Conservation (phyloP, 1,140 invertebrate genomes). For the Hyles euphorbiae region DNA sequence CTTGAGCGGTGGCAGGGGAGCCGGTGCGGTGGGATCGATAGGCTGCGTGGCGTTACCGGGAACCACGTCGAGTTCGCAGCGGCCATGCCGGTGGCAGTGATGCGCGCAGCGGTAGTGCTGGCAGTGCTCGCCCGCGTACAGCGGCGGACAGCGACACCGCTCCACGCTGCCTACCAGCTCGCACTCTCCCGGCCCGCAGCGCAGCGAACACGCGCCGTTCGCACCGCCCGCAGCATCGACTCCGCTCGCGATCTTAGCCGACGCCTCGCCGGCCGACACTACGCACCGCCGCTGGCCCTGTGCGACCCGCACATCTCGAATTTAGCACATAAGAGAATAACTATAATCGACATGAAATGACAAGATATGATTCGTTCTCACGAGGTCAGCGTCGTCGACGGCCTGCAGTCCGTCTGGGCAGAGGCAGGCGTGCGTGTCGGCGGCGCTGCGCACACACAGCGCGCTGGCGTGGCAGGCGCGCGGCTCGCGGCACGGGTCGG, state of each 20-base stretch:
- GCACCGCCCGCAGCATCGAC: not conserved
- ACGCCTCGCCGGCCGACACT: constrained; percentile 10
- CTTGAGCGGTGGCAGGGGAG: constrained; percentile 12
- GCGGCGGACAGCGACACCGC: constrained; percentile 73
- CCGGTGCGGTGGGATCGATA: not conserved
- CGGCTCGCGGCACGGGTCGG: constrained; percentile 45
- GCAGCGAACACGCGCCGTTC: constrained; percentile 21
- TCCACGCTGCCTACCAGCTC: constrained; percentile 55
- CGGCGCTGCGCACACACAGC: constrained; percentile 76
- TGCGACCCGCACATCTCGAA: not conserved
- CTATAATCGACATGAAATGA: no score
- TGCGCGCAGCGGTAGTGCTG: constrained; percentile 80
- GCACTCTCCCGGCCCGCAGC: constrained; percentile 60
- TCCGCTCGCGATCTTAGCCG: not conserved
- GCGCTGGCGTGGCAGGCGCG: constrained; percentile 77
- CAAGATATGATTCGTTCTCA: constrained; percentile 19
- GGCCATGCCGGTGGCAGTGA: constrained; percentile 78
- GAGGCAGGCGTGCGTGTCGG: constrained; percentile 73
- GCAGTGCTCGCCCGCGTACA: constrained; percentile 77
- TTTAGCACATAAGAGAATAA: no score
- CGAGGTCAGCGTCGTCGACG: constrained; percentile 35
- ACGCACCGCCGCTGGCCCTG: constrained; percentile 32
- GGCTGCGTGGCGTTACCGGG: not conserved
- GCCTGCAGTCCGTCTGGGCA: constrained; percentile 80
- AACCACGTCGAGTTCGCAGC: constrained; percentile 60